Evolutionary conservation across 1,140 invertebrate species (phyloP), one percentile per base, ranked within the genome.

Genomic region (Tetragonula clypearis): DNA sequence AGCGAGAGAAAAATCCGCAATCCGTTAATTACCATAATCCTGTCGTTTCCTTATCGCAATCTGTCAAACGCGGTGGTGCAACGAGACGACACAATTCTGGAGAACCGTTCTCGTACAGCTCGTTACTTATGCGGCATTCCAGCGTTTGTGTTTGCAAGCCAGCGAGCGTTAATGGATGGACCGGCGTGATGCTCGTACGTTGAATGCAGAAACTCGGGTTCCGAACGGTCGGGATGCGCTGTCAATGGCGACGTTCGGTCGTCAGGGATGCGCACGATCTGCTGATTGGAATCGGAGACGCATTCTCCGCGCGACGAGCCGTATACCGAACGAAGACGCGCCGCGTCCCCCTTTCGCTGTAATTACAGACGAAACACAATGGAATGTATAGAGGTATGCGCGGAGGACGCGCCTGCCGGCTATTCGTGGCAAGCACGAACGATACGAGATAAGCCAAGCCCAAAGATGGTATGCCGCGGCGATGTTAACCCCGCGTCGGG

Each of bases 341-440:
- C 80, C 14, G 17, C 26, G 65, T 78, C 75, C 79, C 79, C 78
- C 81, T 81, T 85, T 87, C 79, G 69, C 80, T 90, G 88, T 93
- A 94, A 94, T 94, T 93, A 91, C 85, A 88, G 85, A 86, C 66
- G 88, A 92, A 93, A 92, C 82, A 93, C 90, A 92, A 93, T 93
- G 91, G 92, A 93, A 93, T 93, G 90, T 86, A 89, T 87, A 82
- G 85, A 87, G 91, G 87, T 91, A 93, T 92, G 91, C 90, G 87
- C 78, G 86, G 41, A 84, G 88, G 79, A 85, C 83, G 86, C 85
- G 85, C 90, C 89, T 89, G 87, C 55, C 55, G 85, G 88, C 85
- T 76, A 53, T 88, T 76, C 62, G 75, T 82, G 74, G 77, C 79
- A 89, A 77, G 81, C 77, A 79, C 75, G 72, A 65, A 71, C 87